A percentile compares a stretch with the other conserved stretches of the same genome.
Conservation (phyloP, 2,888 invertebrate species). For the Myathropa florea region DNA sequence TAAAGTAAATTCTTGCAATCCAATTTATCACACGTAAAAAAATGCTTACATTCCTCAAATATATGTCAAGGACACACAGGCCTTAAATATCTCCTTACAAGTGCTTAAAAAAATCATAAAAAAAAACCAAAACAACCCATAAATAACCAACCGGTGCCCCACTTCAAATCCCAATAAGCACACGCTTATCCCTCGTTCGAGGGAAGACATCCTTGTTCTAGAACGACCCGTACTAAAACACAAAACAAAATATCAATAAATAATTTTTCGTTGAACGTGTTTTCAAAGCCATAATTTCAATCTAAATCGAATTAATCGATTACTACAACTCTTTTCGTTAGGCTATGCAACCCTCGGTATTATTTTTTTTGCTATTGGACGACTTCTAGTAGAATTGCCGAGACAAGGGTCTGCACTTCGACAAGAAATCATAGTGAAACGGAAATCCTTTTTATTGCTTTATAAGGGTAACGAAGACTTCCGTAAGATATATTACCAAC, state of each 20-base stretch:
- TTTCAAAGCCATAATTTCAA: conserved; percentile 79
- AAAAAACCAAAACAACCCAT: conserved; percentile 57
- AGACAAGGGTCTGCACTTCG: conserved; percentile 64
- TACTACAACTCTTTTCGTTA: conserved; percentile 76
- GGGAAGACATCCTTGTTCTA: conserved; percentile 6
- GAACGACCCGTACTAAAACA: conserved; percentile 48
- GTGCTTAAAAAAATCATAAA: conserved; percentile 49
- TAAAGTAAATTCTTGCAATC: not conserved
- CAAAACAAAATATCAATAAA: conserved; percentile 67
- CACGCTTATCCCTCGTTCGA: conserved; percentile 56
- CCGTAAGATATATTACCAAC: conserved; percentile 70
- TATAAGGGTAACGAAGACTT: conserved; percentile 71
- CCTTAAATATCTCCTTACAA: conserved; percentile 25
- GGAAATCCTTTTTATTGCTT: conserved; percentile 71
- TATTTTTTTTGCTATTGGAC: not conserved
- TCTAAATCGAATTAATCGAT: conserved; percentile 81
- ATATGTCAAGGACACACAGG: conserved; percentile 62
- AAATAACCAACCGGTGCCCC: conserved; percentile 43
- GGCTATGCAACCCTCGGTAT: conserved; percentile 12
- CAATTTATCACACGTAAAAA: not conserved
- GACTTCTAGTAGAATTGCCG: conserved; percentile 18
- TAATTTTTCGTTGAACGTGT: conserved; percentile 73
- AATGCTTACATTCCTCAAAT: conserved; percentile 6
- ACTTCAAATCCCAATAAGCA: conserved; percentile 51
- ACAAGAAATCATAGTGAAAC: conserved; percentile 69